phyloP scores from a whole-genome alignment of 2,113 vertebrate genomes.

The Willisornis vidua region DNA sequence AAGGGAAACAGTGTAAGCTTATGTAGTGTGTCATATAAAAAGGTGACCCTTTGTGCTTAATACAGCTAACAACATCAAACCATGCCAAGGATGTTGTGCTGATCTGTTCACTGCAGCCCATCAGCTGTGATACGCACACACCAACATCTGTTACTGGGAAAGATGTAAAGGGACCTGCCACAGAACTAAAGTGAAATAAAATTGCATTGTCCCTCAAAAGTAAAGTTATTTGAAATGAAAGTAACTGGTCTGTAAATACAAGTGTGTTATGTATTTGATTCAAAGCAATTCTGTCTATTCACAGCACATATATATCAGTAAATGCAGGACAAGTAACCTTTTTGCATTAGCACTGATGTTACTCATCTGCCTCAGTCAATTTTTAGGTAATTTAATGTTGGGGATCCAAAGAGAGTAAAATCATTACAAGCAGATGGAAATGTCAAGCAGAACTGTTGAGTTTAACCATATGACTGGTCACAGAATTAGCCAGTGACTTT shows the following conservation, averaged over 20 bases:
- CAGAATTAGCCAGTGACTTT: not conserved
- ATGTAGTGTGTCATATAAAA: not conserved
- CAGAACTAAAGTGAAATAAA: not conserved
- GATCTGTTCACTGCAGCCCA: not conserved
- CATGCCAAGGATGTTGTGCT: not conserved
- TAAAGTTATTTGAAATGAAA: not conserved
- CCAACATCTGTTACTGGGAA: not conserved
- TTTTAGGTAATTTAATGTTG: not conserved
- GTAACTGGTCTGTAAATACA: not conserved
- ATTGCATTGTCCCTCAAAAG: not conserved
- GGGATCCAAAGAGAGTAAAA: not conserved
- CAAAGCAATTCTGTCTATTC: not conserved
- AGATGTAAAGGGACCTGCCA: not conserved
- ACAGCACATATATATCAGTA: rapidly evolving
- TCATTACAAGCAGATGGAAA: not conserved
- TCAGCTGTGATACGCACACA: not conserved
- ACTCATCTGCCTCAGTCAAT: not conserved
- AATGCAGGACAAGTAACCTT: not conserved
- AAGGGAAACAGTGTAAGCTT: not conserved
- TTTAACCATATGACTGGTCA: not conserved
- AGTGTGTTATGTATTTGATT: not conserved
- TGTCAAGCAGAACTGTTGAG: not conserved
- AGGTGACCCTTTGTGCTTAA: not conserved
- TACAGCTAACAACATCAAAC: not conserved
- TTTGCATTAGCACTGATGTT: not conserved